Evolutionary conservation across 2,113 vertebrate species (phyloP).

Genomic region (Nibea coibor): DNA sequence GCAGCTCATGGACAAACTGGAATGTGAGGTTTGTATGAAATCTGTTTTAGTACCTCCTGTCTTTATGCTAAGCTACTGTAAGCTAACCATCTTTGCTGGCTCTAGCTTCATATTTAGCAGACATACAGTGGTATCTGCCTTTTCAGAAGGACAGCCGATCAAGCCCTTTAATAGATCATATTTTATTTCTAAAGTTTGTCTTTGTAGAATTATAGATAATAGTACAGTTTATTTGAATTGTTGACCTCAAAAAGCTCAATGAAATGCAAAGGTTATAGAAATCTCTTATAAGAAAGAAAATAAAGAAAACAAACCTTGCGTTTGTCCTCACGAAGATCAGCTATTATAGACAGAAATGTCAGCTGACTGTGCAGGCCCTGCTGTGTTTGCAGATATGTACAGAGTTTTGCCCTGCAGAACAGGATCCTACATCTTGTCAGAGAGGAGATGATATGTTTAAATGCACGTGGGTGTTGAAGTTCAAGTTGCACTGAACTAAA

Average conservation of each 20-base stretch:
- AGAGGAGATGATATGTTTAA: conserved; percentile 10
- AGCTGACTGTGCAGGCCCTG: background rate
- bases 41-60: background rate
- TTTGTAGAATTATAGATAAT: background rate
- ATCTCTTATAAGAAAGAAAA: no score
- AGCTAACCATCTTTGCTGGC: background rate
- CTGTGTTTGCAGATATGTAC: conserved; percentile 19
- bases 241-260: background rate
- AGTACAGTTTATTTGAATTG: background rate
- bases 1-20: conserved; percentile 93
- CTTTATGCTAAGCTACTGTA: background rate
- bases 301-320: no score
- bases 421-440: conserved; percentile 14
- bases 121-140: background rate
- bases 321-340: conserved; percentile 19
- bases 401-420: conserved; percentile 13
- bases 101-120: background rate
- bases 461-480: conserved; percentile 3
- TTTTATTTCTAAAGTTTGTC: background rate
- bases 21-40: conserved; percentile 89
- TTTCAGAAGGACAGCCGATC: background rate
- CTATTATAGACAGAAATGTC: conserved; percentile 26
- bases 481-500: background rate
- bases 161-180: background rate
- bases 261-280: background rate